Evolutionary conservation across 2,888 invertebrate species (phyloP), one percentile per base, ranked within the genome.

Genomic region (Synergus umbraculus): DNA sequence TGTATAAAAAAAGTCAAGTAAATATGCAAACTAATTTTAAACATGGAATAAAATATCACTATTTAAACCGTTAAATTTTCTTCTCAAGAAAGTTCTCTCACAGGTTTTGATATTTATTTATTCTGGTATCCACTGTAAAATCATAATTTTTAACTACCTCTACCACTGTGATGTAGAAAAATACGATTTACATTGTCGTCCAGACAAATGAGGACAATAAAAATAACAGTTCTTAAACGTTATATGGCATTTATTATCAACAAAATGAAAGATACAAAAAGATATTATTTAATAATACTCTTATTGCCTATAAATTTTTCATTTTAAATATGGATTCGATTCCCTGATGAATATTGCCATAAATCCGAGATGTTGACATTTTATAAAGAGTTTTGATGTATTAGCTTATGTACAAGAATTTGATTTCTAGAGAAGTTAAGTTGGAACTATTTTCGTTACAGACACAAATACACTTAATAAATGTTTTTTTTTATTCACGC

Each of bases 191-290:
- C 37, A 37, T 37, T 37, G 37, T 37, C 3, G 37, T 37, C 5
- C 37, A 37, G 37, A 37, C 5, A 37, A 37, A 37, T 37, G 37
- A 37, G 44, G 44, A 44, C 8, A 44, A 44, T 44, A 44, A 44
- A 9, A 10, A 54, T 8, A n/a, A 29, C 29, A 8, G n/a, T 84
- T 78, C 86, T 85, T 83, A 84, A 89, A 88, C 86, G 85, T 84
- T 87, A 60, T 87, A 60, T 60, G 60, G 84, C 82, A 85, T 89
- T 89, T 89, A 88, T 87, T 89, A 84, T 87, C 85, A 86, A 85
- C 85, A 87, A 88, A 87, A 89, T 86, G 78, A 84, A 85, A 85
- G 84, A 86, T 89, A 89, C 88, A 89, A 87, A 88, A 87, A 80
- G 54, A 73, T 73, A 73, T 73, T 73, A 73, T 54, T 54, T 73